phyloP scores from a whole-genome alignment of 2,797 vertebrate genomes.

The Stomatorhinus walkeri region DNA sequence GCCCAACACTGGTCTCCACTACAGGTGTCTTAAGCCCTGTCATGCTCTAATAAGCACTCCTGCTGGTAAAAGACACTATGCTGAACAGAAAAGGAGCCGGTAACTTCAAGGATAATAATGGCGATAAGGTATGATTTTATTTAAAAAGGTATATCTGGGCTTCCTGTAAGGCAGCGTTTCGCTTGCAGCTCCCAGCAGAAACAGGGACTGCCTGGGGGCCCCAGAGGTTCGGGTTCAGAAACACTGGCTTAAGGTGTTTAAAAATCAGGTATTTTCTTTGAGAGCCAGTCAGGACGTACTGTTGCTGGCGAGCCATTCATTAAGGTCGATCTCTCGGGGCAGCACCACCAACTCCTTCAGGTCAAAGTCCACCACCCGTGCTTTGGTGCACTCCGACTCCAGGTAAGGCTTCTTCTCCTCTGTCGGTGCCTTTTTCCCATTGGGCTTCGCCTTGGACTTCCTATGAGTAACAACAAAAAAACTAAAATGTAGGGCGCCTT shows the following conservation, averaged over 20 bases:
- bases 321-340: slow-evolving; percentile 95
- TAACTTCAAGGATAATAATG: neutral
- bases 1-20: too few relatives aligned
- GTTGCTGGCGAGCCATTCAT: slow-evolving; percentile 98
- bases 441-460: slow-evolving; percentile 98
- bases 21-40: neutral
- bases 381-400: slow-evolving; percentile 86
- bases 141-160: neutral
- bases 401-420: slow-evolving; percentile 96
- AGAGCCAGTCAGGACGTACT: slow-evolving; percentile 65
- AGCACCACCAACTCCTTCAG: slow-evolving; percentile 93
- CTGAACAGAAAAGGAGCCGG: neutral
- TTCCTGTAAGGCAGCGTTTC: neutral
- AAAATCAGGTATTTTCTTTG: neutral
- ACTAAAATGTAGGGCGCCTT: neutral
- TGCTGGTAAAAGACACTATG: neutral
- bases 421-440: slow-evolving; percentile 85
- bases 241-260: neutral
- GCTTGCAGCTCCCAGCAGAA: neutral
- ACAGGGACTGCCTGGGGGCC: neutral
- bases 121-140: neutral
- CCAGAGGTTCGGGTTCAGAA: neutral
- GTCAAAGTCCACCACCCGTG: slow-evolving; percentile 88
- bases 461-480: slow-evolving; percentile 47
- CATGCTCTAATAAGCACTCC: neutral